Evolutionary conservation across 1,140 invertebrate species (phyloP).

Genomic region (Spodoptera frugiperda): DNA sequence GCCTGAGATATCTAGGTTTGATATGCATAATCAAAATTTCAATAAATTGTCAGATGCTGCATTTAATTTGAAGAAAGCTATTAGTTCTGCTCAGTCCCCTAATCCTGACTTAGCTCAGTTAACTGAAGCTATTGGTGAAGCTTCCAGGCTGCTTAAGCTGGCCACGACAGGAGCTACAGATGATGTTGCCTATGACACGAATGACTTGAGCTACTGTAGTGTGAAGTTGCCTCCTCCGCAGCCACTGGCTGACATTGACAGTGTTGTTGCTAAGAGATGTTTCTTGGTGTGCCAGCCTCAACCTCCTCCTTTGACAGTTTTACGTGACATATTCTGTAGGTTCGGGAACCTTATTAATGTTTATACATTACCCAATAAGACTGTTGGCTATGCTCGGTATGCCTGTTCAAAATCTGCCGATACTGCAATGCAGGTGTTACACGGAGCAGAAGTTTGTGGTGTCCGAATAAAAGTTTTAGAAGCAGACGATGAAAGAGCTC

Average conservation of each 20-base stretch:
- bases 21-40: slow-evolving; percentile 60
- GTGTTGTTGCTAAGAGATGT: slow-evolving; percentile 69
- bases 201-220: slow-evolving; percentile 83
- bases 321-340: slow-evolving; percentile 95
- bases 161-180: slow-evolving; percentile 64
- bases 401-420: slow-evolving; percentile 91
- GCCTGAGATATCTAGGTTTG: slow-evolving; percentile 60
- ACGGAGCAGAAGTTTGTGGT: slow-evolving; percentile 77
- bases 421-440: slow-evolving; percentile 78
- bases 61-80: slow-evolving; percentile 66
- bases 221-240: slow-evolving; percentile 90
- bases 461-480: slow-evolving; percentile 74
- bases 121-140: slow-evolving; percentile 73
- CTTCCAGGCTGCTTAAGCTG: slow-evolving; percentile 75
- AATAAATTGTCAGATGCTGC: slow-evolving; percentile 62
- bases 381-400: slow-evolving; percentile 96
- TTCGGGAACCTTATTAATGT: slow-evolving; percentile 97
- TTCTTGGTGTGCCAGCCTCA: slow-evolving; percentile 93
- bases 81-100: slow-evolving; percentile 57
- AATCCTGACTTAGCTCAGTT: slow-evolving; percentile 72
- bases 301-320: slow-evolving; percentile 92
- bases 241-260: slow-evolving; percentile 89
- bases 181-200: slow-evolving; percentile 60
- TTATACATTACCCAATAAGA: slow-evolving; percentile 94
- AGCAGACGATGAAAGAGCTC: slow-evolving; percentile 68